Evolutionary conservation across 2,888 invertebrate genomes (phyloP).

Genomic region (Platycnemis pennipes): DNA sequence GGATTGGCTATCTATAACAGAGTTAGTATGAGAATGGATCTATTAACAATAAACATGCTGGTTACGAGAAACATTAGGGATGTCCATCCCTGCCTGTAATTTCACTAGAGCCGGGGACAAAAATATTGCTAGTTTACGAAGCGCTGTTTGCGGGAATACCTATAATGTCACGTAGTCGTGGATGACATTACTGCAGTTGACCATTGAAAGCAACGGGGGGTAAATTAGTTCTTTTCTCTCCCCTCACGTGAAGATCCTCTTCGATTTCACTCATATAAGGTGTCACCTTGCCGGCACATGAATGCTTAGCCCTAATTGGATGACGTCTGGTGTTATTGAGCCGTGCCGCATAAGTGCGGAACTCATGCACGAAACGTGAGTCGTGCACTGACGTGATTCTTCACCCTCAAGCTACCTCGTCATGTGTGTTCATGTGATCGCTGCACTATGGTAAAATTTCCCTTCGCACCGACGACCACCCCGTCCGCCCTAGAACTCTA

Average conservation of each 20-base stretch:
- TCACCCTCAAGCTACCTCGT: neutral
- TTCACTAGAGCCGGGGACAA: too few species aligned
- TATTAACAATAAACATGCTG: too few species aligned
- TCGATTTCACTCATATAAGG: slow-evolving; percentile 31
- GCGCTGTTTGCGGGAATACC: neutral
- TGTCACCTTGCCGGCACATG: slow-evolving; percentile 12
- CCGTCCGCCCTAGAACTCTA: neutral
- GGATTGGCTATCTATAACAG: too few species aligned
- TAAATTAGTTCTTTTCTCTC: neutral
- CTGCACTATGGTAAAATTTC: neutral
- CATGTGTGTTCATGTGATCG: neutral
- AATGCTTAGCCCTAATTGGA: neutral
- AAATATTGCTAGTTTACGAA: too few species aligned
- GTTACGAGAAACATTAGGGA: too few species aligned
- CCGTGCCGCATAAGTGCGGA: neutral
- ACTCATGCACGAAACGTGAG: neutral
- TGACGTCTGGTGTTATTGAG: neutral
- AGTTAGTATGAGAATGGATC: too few species aligned
- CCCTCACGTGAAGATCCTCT: neutral
- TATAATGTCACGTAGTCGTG: neutral
- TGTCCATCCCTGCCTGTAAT: too few species aligned
- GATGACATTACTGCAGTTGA: neutral
- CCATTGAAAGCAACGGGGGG: neutral
- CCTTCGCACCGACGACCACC: neutral
- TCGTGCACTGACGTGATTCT: neutral